phyloP scores from a whole-genome alignment of 2,113 vertebrate genomes.

The Sula dactylatra region DNA sequence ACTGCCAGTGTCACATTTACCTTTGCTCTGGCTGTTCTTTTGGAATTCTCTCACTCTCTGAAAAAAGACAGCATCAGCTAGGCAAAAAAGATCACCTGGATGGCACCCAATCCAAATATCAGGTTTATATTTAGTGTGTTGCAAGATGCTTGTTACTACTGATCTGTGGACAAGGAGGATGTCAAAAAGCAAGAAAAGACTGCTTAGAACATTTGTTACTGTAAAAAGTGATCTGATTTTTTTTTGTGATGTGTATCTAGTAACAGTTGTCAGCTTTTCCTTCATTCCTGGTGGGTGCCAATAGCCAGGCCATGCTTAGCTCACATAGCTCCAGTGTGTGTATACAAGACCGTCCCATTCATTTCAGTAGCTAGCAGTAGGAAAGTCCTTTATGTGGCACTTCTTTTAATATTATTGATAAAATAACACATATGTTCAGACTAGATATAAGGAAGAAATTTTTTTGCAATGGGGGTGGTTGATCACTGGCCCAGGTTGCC shows the following conservation, averaged over 20 bases:
- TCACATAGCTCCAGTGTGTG: accelerated
- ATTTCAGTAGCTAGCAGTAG: neutral
- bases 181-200: neutral
- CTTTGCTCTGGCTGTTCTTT: neutral
- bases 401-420: neutral
- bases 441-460: neutral
- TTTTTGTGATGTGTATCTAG: neutral
- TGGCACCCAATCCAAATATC: neutral
- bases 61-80: neutral
- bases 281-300: neutral
- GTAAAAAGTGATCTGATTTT: neutral
- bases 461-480: accelerated
- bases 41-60: neutral
- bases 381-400: neutral
- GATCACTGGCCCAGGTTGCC: neutral
- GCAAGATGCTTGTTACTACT: neutral
- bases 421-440: neutral
- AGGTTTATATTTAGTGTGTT: neutral
- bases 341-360: neutral
- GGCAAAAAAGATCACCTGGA: neutral
- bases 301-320: neutral
- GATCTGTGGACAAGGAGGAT: neutral
- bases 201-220: neutral
- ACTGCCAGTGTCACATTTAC: neutral
- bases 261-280: neutral